Conservation (phyloP, 2,113 vertebrate genomes). For the Tachuris rubrigastra region DNA sequence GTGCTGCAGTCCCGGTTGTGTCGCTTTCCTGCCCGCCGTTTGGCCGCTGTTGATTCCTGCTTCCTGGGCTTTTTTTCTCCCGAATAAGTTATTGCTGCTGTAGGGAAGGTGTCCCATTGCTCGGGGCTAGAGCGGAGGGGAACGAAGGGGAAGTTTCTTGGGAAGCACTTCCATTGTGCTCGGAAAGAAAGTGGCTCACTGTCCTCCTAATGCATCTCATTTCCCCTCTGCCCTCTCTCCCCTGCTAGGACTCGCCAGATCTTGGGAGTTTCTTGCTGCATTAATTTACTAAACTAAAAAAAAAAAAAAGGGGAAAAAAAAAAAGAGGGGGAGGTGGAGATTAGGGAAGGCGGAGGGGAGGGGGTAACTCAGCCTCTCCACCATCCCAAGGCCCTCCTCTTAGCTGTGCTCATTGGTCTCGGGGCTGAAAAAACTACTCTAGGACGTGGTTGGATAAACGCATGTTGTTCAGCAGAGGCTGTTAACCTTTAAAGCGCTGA, state of each 20-base stretch:
- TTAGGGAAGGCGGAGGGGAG: slow-evolving; percentile 44
- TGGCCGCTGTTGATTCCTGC: slow-evolving; percentile 75
- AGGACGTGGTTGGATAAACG: slow-evolving; percentile 70
- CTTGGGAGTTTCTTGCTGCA: slow-evolving; percentile 91
- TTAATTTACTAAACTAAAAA: slow-evolving; percentile 98
- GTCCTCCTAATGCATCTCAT: slow-evolving; percentile 62
- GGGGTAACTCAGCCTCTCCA: slow-evolving; percentile 72
- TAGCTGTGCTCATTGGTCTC: slow-evolving; percentile 80
- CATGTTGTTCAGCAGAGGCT: slow-evolving; percentile 68
- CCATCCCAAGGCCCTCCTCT: slow-evolving; percentile 84
- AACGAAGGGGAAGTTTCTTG: slow-evolving; percentile 78
- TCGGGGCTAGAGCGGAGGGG: slow-evolving; percentile 75
- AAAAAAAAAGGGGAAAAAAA: background rate
- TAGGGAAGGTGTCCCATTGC: slow-evolving; percentile 90
- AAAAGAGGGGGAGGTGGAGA: background rate
- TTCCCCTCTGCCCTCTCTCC: slow-evolving; percentile 73
- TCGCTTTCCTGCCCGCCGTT: slow-evolving; percentile 60
- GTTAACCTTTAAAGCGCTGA: slow-evolving; percentile 74
- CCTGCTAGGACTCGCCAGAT: slow-evolving; percentile 66
- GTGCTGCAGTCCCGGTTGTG: slow-evolving; percentile 69
- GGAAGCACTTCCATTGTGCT: slow-evolving; percentile 69
- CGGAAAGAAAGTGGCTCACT: slow-evolving; percentile 50
- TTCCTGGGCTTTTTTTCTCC: slow-evolving; percentile 73
- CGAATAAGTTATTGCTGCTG: slow-evolving; percentile 82
- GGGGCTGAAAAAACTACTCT: slow-evolving; percentile 60